These are phyloP conservation scores for Suricata suricatta DNA, from an alignment of 2,113 vertebrate species.

Conservation along the genomic window DNA sequence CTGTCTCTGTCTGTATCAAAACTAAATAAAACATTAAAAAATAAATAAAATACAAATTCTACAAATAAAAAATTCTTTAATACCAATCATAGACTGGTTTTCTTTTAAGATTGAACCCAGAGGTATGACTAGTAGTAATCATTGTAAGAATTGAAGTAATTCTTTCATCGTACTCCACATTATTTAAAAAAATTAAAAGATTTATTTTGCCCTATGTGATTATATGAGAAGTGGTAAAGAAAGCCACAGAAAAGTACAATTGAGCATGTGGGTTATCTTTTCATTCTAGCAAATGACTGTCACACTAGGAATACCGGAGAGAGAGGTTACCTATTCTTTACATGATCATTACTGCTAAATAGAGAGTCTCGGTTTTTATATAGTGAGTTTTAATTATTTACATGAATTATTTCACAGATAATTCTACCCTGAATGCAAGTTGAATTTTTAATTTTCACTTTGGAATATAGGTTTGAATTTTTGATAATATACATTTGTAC, in stretches of 20 bases:
- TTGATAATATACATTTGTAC: background rate
- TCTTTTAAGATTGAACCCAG: background rate
- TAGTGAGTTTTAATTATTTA: background rate
- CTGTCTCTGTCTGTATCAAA: too few species aligned
- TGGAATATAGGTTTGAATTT: slow-evolving; percentile 15
- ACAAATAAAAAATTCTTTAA: background rate
- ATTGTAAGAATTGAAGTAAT: background rate
- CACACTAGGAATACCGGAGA: background rate
- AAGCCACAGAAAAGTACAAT: background rate
- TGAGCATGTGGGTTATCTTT: background rate
- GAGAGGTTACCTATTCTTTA: background rate
- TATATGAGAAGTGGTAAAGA: background rate
- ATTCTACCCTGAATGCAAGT: background rate
- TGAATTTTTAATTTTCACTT: slow-evolving; percentile 6
- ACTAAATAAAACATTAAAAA: too few species aligned
- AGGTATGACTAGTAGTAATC: background rate
- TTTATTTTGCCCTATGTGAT: background rate
- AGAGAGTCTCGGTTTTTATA: background rate
- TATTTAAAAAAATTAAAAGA: background rate
- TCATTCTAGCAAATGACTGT: background rate
- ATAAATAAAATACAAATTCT: background rate
- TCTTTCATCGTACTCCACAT: background rate
- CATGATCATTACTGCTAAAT: background rate
- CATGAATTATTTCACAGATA: background rate
- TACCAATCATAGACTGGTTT: background rate